Base-by-base conservation (phyloP, 2,888 invertebrate species). In the Yponomeuta sedellus region DNA sequence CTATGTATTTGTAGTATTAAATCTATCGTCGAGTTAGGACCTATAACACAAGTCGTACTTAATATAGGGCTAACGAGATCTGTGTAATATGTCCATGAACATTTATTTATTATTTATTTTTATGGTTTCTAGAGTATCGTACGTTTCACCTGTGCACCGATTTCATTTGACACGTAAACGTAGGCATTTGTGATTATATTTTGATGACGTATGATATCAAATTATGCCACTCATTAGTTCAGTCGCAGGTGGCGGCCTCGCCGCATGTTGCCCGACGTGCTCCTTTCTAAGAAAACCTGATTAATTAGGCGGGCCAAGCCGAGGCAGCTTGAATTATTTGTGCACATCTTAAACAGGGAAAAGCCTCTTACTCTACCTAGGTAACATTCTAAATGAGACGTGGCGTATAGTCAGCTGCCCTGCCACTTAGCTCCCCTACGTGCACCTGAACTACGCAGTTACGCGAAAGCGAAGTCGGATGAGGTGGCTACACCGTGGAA, bases 261-360 rank as follows among this genome's bases (percentile, higher is more conserved):
- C 66, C 64, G 68, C 65, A 71, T 70, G 70, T 69, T 69, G 68
- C 68, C 67, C 67, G 68, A 63, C 71, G 72, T 74, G 70, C 72
- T 66, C 74, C 61, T 61, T 72, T 77, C 76, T 75, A 71, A 71
- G 78, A 74, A 78, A 77, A 78, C 75, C 80, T 85, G 80, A 86
- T 86, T 84, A 85, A 85, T 85, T 81, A 83, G 80, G 75, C 78
- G 44, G 28, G 74, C 75, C 72, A 72, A 78, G 73, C 74, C 71
- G 77, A 77, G 79, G 76, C 79, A 80, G 79, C 80, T 81, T 85
- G 77, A 83, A 85, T 84, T 80, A 85, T 83, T 85, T 77, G 71
- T 70, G 70, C 67, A 73, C 72, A 75, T 75, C 73, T 77, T 75
- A 72, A 77, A 76, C 44, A 52, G 75, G 76, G 73, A 73, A 77